A percentile compares a stretch with the other conserved stretches of the same genome.
Conservation (phyloP, 1,140 invertebrate species). For the Atta cephalotes region DNA sequence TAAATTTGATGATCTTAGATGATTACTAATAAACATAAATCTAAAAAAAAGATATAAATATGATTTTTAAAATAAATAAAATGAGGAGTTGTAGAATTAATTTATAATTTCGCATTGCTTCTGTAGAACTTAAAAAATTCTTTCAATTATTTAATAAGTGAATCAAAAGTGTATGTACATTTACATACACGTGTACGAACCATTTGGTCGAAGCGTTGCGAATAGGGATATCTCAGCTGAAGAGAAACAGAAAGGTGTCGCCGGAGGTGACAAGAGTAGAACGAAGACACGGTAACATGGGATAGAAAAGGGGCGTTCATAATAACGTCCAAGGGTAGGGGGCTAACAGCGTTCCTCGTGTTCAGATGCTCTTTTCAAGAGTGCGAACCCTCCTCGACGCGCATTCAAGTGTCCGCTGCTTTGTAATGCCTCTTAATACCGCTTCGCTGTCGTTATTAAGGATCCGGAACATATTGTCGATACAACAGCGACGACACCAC, state of each 20-base stretch:
- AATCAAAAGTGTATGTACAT: background rate
- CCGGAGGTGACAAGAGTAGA: conserved; percentile 64
- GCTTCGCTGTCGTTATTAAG: conserved; percentile 82
- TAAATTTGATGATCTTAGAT: background rate
- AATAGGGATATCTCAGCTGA: background rate
- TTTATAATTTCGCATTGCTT: background rate
- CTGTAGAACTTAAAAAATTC: background rate
- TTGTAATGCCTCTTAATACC: conserved; percentile 85
- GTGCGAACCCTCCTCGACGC: conserved; percentile 80
- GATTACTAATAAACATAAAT: background rate
- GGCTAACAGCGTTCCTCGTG: conserved; percentile 70
- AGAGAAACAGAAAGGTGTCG: conserved; percentile 34
- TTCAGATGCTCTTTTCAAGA: conserved; percentile 84
- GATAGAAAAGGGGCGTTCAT: conserved; percentile 77
- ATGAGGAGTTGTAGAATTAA: background rate
- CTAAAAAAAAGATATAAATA: background rate
- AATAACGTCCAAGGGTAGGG: conserved; percentile 77
- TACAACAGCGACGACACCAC: conserved; percentile 76
- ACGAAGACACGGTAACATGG: conserved; percentile 62
- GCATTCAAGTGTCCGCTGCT: conserved; percentile 84
- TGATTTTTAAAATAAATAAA: background rate
- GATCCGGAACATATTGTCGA: conserved; percentile 84
- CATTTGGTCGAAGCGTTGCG: background rate
- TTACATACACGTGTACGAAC: background rate
- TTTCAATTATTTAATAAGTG: conserved; percentile 27